A percentile compares a stretch with the other conserved stretches of the same genome.
Conservation (phyloP, 2,888 invertebrate genomes). For the Druceiella hillmani region DNA sequence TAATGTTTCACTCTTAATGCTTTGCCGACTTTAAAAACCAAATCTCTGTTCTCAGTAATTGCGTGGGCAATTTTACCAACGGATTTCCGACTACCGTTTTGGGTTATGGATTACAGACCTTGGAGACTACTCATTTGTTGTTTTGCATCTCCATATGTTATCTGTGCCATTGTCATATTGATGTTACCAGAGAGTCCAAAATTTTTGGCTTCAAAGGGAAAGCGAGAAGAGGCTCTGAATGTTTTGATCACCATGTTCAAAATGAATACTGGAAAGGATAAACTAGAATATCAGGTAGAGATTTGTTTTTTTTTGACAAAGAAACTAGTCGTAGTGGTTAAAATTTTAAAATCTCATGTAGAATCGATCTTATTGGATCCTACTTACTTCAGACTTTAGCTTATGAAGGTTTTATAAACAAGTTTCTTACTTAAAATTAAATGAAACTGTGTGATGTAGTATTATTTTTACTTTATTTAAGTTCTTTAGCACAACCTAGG, state of each 20-base stretch:
- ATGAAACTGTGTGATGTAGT: no score
- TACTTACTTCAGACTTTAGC: no score
- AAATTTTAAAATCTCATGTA: no score
- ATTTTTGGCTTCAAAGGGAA: slow-evolving; percentile 53
- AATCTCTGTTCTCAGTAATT: slow-evolving; percentile 32
- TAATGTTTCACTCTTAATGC: no score
- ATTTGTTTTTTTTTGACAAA: neutral
- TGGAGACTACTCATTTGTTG: slow-evolving; percentile 59
- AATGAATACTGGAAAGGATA: slow-evolving; percentile 4
- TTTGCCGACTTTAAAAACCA: neutral
- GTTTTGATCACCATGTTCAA: slow-evolving; percentile 5
- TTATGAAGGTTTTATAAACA: no score
- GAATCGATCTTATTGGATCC: no score
- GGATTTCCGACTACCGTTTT: slow-evolving; percentile 25
- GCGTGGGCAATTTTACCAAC: slow-evolving; percentile 55
- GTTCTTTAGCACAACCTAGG: no score
- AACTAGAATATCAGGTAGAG: neutral
- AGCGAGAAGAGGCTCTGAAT: slow-evolving; percentile 40
- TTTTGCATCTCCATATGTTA: slow-evolving; percentile 49
- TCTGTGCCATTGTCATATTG: slow-evolving; percentile 44
- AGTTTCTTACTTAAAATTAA: no score
- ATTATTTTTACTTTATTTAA: no score
- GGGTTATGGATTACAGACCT: slow-evolving; percentile 46
- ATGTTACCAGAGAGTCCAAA: slow-evolving; percentile 63
- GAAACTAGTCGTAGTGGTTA: no score